Conservation (phyloP, 1,140 invertebrate genomes). For the Nasonia longicornis region DNA sequence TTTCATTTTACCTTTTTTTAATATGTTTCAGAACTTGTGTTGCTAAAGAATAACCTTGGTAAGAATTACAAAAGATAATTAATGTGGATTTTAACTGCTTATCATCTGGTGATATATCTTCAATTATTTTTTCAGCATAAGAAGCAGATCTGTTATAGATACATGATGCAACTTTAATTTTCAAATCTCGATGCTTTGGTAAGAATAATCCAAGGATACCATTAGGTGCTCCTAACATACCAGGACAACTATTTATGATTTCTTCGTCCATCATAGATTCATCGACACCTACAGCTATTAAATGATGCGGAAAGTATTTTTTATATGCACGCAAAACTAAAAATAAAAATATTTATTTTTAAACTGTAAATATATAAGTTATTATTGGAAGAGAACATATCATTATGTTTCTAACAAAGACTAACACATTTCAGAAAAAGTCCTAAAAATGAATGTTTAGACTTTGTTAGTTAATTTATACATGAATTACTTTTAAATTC, state of each 20-base stretch:
- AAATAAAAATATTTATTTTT: neutral
- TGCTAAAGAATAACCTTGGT: neutral
- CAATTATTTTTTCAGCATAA: conserved; percentile 5
- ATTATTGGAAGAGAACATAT: too few relatives aligned
- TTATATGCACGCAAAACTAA: conserved; percentile 14
- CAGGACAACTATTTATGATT: neutral
- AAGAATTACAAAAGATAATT: conserved; percentile 3
- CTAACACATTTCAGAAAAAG: too few relatives aligned
- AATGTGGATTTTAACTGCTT: neutral
- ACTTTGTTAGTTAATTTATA: neutral
- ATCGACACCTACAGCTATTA: conserved; percentile 18
- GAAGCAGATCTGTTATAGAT: too few relatives aligned
- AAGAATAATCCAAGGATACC: conserved; percentile 17
- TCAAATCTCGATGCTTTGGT: neutral
- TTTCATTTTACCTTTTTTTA: neutral
- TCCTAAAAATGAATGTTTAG: too few relatives aligned
- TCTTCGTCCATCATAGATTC: conserved; percentile 23
- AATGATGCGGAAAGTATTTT: conserved; percentile 9
- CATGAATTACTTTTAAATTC: conserved; percentile 9
- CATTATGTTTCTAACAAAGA: too few relatives aligned
- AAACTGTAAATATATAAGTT: too few relatives aligned
- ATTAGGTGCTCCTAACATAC: neutral
- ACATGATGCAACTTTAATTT: conserved; percentile 9
- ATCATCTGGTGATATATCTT: neutral
- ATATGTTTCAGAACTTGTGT: neutral